Conservation (phyloP, 1,140 invertebrate genomes). For the Limonius californicus region DNA sequence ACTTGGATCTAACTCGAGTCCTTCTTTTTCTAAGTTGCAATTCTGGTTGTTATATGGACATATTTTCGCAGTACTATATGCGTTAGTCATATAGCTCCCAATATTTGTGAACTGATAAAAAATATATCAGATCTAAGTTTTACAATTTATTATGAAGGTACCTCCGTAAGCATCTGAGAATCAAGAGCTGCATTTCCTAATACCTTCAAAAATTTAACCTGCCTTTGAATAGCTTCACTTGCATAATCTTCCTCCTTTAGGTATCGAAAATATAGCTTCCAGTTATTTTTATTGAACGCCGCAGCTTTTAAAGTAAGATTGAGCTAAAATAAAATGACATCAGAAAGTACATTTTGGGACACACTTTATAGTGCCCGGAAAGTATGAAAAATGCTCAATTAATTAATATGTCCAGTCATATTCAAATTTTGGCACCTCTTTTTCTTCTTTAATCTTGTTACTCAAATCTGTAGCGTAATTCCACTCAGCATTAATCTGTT, state of each 20-base stretch:
- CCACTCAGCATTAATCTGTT: constrained; percentile 28
- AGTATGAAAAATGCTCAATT: too few species aligned
- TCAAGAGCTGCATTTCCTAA: constrained; percentile 32
- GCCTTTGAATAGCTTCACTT: constrained; percentile 28
- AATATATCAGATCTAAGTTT: neutral
- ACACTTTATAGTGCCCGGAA: neutral
- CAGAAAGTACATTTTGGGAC: neutral
- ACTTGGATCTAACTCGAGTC: constrained; percentile 41
- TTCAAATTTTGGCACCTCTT: neutral
- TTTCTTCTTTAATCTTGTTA: constrained; percentile 18
- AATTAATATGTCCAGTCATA: constrained; percentile 11
- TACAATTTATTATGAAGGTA: constrained; percentile 4
- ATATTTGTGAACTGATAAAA: constrained; percentile 30
- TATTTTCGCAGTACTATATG: constrained; percentile 47
- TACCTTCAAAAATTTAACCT: constrained; percentile 30
- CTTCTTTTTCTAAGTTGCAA: constrained; percentile 38
- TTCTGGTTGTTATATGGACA: constrained; percentile 41
- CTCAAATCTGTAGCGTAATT: constrained; percentile 33
- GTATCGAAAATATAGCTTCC: constrained; percentile 32
- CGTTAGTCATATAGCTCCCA: constrained; percentile 44
- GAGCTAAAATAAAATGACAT: constrained; percentile 1
- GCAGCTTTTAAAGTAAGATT: constrained; percentile 25
- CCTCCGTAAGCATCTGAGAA: constrained; percentile 25
- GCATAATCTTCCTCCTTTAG: constrained; percentile 23
- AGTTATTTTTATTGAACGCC: constrained; percentile 31